These are phyloP conservation scores for Falco naumanni DNA, from an alignment of 2,797 vertebrate species.

Conservation along the genomic window DNA sequence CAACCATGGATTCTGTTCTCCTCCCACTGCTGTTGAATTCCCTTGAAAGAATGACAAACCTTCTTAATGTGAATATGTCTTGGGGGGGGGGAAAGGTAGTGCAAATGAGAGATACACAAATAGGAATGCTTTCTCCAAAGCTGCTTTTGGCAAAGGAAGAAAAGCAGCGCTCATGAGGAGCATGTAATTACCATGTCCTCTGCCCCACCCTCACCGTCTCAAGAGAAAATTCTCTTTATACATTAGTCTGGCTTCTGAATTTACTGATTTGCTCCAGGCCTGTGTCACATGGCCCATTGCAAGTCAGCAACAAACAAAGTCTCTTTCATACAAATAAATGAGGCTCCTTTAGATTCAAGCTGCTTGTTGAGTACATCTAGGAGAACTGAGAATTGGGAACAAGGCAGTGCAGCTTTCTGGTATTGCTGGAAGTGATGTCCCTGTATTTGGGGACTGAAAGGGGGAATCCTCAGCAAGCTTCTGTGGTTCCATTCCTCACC, in stretches of 20 bases:
- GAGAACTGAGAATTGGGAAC: background rate
- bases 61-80: background rate
- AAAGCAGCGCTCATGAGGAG: background rate
- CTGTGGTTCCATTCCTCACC: background rate
- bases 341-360: background rate
- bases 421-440: background rate
- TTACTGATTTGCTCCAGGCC: constrained; percentile 38
- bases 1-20: background rate
- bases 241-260: background rate
- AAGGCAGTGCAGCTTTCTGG: background rate
- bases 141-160: constrained; percentile 9
- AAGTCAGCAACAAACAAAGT: background rate
- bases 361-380: background rate
- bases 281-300: background rate
- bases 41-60: background rate
- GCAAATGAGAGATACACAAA: background rate
- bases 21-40: background rate
- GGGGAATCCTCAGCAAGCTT: background rate
- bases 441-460: background rate
- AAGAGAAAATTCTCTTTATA: constrained; percentile 30
- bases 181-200: constrained; percentile 32
- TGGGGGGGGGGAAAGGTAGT: background rate
- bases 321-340: background rate
- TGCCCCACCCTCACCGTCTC: constrained; percentile 29
- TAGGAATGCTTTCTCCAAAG: constrained; percentile 7